Evolutionary conservation across 2,113 vertebrate species (phyloP).

Genomic region (Protobothrops mucrosquamatus): DNA sequence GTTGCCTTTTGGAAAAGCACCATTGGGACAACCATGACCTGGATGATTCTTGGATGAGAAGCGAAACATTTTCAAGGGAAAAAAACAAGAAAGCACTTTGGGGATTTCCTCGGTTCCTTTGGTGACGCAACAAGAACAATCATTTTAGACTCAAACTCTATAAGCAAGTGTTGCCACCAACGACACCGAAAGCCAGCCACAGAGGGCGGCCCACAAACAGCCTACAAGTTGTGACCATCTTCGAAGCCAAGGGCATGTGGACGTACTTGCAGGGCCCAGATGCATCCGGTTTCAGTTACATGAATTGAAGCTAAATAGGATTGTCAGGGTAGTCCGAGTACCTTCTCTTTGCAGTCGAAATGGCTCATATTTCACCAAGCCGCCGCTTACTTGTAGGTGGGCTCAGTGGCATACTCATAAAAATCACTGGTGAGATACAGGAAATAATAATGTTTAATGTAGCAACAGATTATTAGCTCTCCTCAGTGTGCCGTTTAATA

Average conservation of each 20-base stretch:
- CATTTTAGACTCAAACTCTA: neutral
- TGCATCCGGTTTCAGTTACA: constrained; percentile 16
- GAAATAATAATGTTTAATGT: constrained; percentile 63
- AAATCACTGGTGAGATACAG: constrained; percentile 50
- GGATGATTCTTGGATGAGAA: neutral
- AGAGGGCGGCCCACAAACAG: neutral
- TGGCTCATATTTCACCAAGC: constrained; percentile 13
- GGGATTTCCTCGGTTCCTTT: too few species aligned
- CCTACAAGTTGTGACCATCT: neutral
- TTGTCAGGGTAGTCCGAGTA: neutral
- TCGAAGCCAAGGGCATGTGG: neutral
- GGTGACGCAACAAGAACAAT: neutral
- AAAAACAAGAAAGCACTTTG: neutral
- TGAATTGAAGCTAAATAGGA: neutral
- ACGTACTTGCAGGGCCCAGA: neutral
- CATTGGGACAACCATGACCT: neutral
- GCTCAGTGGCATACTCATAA: constrained; percentile 54
- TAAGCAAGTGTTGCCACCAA: too few species aligned
- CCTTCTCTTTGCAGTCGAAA: neutral
- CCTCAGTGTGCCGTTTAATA: constrained; percentile 42
- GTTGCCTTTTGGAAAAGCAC: neutral
- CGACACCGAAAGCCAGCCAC: neutral
- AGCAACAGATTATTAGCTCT: constrained; percentile 55
- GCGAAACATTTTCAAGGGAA: neutral
- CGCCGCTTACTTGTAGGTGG: constrained; percentile 26